phyloP scores from a whole-genome alignment of 2,888 invertebrate genomes.

The Brenthis hecate region DNA sequence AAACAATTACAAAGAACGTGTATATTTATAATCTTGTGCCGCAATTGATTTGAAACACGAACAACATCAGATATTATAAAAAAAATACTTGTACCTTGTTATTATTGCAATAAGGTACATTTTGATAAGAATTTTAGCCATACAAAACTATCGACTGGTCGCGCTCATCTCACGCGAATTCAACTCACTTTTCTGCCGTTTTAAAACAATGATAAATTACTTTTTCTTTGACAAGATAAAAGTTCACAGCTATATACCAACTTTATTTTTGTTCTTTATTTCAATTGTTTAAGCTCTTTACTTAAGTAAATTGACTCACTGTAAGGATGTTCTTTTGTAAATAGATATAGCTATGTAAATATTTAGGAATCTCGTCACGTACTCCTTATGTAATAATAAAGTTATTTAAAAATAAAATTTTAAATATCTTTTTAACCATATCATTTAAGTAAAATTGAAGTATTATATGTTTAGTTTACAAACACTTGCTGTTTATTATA shows the following conservation, averaged over 20 bases:
- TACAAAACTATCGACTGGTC: constrained; percentile 10
- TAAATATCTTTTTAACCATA: too few species aligned
- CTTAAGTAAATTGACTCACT: not conserved
- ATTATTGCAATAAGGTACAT: constrained; percentile 6
- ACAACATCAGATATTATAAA: constrained; percentile 9
- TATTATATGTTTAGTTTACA: too few species aligned
- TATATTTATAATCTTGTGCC: constrained; percentile 30
- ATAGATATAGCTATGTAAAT: too few species aligned
- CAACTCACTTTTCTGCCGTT: constrained; percentile 15
- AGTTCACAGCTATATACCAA: not conserved
- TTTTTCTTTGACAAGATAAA: not conserved
- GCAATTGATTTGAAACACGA: constrained; percentile 34
- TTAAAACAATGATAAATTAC: constrained; percentile 13
- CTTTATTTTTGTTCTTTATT: not conserved
- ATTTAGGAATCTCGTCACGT: too few species aligned
- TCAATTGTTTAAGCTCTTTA: not conserved
- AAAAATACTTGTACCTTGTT: constrained; percentile 8
- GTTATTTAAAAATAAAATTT: too few species aligned
- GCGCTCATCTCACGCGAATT: constrained; percentile 32
- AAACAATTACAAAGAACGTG: constrained; percentile 26
- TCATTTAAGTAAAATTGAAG: too few species aligned
- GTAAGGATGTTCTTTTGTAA: too few species aligned
- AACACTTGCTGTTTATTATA: too few species aligned
- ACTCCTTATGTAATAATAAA: too few species aligned
- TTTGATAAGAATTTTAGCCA: constrained; percentile 5